A percentile compares a stretch with the other conserved stretches of the same genome.
Evolutionary conservation across 1,140 invertebrate species (phyloP).

Genomic region (Brachionus angularis): DNA sequence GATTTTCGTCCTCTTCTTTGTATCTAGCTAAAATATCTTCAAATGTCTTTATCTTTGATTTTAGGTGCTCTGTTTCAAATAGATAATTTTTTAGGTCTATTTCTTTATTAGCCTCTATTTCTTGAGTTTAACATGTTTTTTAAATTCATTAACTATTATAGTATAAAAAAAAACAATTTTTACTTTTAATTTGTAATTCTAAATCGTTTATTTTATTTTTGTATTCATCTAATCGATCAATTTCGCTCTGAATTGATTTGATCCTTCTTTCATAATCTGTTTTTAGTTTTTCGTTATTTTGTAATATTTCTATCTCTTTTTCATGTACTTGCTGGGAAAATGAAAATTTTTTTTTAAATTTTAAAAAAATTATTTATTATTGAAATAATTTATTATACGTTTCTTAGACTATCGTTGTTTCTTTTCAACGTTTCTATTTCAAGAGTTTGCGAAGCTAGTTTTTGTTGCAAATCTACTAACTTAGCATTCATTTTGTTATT

Average conservation of each 20-base stretch:
- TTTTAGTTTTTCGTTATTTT: constrained; percentile 35
- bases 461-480: constrained; percentile 34
- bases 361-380: not conserved
- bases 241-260: constrained; percentile 31
- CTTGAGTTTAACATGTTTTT: no score
- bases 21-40: constrained; percentile 23
- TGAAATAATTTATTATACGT: not conserved
- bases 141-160: not conserved
- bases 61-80: constrained; percentile 19
- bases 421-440: constrained; percentile 40
- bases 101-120: constrained; percentile 23
- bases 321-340: constrained; percentile 19
- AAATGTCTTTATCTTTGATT: constrained; percentile 20
- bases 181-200: constrained; percentile 33
- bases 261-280: constrained; percentile 27
- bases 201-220: constrained; percentile 9
- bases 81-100: constrained; percentile 20
- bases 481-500: constrained; percentile 26
- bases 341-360: not conserved
- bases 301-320: constrained; percentile 6
- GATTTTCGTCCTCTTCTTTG: constrained; percentile 18
- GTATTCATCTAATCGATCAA: constrained; percentile 14
- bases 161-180: not conserved
- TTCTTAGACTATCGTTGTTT: constrained; percentile 34
- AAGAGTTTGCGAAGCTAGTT: constrained; percentile 12